Evolutionary conservation across 2,888 invertebrate genomes (phyloP).

Genomic region (Tenthredo mesomela): DNA sequence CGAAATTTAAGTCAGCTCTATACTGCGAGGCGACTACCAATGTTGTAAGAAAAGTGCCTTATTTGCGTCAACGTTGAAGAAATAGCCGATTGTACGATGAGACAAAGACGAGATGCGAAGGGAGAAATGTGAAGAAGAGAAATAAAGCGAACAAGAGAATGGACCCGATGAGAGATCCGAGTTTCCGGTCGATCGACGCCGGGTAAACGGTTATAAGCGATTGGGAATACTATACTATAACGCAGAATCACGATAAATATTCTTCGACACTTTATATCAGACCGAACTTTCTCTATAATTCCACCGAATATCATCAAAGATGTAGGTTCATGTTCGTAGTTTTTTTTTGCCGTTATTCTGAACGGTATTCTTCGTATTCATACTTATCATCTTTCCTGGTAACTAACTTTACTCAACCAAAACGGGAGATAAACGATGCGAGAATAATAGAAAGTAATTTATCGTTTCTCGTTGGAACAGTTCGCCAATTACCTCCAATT

Average conservation of each 20-base stretch:
- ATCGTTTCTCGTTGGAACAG: constrained; percentile 15
- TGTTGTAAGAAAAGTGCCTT: constrained; percentile 2
- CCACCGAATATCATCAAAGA: constrained; percentile 8
- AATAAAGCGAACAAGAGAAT: background rate
- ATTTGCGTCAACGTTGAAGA: constrained; percentile 21
- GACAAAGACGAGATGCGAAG: background rate
- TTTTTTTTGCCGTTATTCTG: background rate
- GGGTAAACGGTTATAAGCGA: constrained; percentile 13
- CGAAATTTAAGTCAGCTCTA: constrained; percentile 40
- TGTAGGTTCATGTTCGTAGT: constrained; percentile 9
- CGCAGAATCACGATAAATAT: constrained; percentile 20
- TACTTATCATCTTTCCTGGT: background rate
- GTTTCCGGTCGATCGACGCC: constrained; percentile 39
- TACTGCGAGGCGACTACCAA: constrained; percentile 37
- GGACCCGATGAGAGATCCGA: constrained; percentile 7
- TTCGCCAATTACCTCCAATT: constrained; percentile 39
- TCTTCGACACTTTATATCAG: constrained; percentile 24
- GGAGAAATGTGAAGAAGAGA: constrained; percentile 3
- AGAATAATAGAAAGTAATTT: constrained; percentile 37
- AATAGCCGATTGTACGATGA: constrained; percentile 5
- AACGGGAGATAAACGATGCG: constrained; percentile 26
- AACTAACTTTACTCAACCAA: constrained; percentile 15
- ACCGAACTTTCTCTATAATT: constrained; percentile 36
- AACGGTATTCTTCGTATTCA: constrained; percentile 13
- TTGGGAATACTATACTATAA: background rate